phyloP scores from a whole-genome alignment of 2,113 vertebrate species.

The Drymodes brunneopygia region DNA sequence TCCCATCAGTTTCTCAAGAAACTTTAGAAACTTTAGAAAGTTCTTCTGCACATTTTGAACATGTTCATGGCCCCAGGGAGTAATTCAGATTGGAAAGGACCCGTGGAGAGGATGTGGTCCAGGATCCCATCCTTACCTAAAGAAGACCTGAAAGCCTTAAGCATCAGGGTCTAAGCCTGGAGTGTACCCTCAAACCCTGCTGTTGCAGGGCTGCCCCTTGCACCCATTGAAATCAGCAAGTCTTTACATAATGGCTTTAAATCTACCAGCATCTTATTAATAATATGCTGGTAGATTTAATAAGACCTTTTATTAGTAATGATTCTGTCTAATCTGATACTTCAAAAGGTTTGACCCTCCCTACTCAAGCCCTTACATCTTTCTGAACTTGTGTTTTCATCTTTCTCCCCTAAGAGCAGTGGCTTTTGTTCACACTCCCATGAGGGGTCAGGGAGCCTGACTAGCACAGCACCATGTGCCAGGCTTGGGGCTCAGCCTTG shows the following conservation, averaged over 20 bases:
- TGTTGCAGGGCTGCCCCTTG: background rate
- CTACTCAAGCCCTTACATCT: background rate
- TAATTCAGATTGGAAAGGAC: background rate
- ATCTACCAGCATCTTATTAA: background rate
- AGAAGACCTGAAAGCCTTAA: background rate
- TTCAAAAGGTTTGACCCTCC: background rate
- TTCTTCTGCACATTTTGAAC: background rate
- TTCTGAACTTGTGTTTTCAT: background rate
- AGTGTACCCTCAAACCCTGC: background rate
- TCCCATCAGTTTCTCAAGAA: background rate
- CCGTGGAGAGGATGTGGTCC: accelerated
- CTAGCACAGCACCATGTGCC: accelerated
- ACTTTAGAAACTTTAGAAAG: background rate
- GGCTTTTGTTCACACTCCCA: background rate
- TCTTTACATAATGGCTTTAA: background rate
- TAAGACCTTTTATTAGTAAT: background rate
- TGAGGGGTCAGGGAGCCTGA: background rate
- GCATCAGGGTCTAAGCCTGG: background rate
- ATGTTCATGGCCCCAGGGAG: background rate
- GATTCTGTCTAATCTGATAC: background rate
- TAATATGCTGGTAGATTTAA: too few species aligned
- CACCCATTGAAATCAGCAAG: accelerated
- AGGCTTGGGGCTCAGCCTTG: background rate
- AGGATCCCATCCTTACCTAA: background rate
- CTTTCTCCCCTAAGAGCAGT: background rate